phyloP scores from a whole-genome alignment of 2,888 invertebrate species.

The Conops quadrifasciatus region DNA sequence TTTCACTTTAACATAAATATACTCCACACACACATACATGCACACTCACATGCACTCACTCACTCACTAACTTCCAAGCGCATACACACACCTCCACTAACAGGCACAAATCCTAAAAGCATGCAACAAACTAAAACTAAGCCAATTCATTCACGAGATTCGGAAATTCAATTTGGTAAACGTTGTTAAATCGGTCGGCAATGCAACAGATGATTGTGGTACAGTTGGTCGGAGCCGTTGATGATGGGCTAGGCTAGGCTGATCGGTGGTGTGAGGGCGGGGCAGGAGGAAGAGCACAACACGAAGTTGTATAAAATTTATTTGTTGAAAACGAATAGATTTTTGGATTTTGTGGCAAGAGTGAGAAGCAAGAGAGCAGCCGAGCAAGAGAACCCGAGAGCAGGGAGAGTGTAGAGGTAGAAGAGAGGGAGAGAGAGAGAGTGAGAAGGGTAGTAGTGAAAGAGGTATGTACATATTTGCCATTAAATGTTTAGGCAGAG shows the following conservation, averaged over 20 bases:
- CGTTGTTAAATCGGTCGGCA: conserved; percentile 40
- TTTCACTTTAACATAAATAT: conserved; percentile 48
- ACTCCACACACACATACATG: neutral
- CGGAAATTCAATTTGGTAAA: conserved; percentile 60
- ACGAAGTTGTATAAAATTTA: neutral
- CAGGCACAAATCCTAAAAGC: conserved; percentile 29
- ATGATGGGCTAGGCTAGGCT: neutral
- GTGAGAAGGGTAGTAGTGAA: neutral
- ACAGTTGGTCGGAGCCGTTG: neutral
- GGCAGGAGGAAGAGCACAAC: neutral
- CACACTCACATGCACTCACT: neutral
- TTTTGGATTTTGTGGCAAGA: neutral
- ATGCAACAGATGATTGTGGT: conserved; percentile 26
- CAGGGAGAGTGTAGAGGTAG: too few species aligned
- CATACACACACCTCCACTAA: neutral
- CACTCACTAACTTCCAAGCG: neutral
- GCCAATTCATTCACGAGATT: conserved; percentile 61
- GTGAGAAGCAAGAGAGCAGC: too few species aligned
- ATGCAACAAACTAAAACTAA: conserved; percentile 29
- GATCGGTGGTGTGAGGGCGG: neutral
- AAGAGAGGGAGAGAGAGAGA: neutral
- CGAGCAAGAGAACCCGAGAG: too few species aligned
- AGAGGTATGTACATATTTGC: conserved; percentile 49
- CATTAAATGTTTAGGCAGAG: conserved; percentile 39
- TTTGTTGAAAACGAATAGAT: neutral